Percentiles rank a stretch among this genome's conserved stretches.
These are phyloP conservation scores for Cyaniris semiargus DNA, from an alignment of 2,888 invertebrate species.

Conservation along the genomic window DNA sequence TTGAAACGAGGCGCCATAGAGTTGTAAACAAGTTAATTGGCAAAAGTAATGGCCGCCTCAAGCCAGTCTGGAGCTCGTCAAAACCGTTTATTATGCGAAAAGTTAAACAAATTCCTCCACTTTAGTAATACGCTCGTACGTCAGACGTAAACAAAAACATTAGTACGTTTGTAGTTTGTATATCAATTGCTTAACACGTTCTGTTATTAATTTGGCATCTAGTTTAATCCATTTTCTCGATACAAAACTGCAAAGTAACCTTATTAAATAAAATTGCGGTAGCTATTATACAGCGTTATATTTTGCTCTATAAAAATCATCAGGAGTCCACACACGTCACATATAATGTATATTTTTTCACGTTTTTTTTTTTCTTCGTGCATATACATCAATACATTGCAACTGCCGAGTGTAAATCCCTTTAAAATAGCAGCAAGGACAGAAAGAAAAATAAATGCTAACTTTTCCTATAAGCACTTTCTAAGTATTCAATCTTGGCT, in stretches of 20 bases:
- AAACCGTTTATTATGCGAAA: slow-evolving; percentile 12
- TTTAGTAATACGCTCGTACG: background rate
- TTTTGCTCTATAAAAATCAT: too few relatives aligned
- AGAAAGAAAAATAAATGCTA: too few relatives aligned
- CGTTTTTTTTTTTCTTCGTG: too few relatives aligned
- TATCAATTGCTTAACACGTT: background rate
- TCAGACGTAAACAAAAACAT: slow-evolving; percentile 24
- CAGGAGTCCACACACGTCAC: too few relatives aligned
- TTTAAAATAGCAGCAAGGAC: too few relatives aligned
- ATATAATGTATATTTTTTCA: too few relatives aligned
- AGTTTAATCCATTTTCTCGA: background rate
- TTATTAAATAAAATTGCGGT: too few relatives aligned
- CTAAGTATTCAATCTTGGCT: too few relatives aligned
- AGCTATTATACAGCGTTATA: too few relatives aligned
- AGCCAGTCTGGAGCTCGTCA: slow-evolving; percentile 24
- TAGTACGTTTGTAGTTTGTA: slow-evolving; percentile 11
- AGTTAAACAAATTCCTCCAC: slow-evolving; percentile 29
- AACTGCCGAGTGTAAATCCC: too few relatives aligned
- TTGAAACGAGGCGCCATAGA: slow-evolving; percentile 11
- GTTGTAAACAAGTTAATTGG: slow-evolving; percentile 19
- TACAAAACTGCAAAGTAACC: background rate
- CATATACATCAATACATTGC: too few relatives aligned
- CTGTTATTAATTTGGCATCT: background rate
- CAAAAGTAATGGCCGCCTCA: slow-evolving; percentile 10
- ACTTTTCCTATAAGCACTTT: too few relatives aligned